phyloP scores from a whole-genome alignment of 2,888 invertebrate species.

The Tipula confusa region DNA sequence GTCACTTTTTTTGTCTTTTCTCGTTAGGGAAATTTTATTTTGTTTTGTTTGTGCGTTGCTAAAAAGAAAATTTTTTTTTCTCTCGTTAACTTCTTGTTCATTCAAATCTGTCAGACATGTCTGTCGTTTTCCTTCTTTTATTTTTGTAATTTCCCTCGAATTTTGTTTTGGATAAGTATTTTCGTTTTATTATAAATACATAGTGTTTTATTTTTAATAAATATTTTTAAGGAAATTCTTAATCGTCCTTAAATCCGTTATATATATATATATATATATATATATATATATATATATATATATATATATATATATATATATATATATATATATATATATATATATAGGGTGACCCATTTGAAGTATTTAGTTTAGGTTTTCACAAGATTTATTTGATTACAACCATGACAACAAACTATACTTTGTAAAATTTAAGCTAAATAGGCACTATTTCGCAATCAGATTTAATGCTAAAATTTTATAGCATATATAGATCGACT shows the following conservation, averaged over 20 bases:
- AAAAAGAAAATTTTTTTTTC: background rate
- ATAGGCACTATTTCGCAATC: no score
- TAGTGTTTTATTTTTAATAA: background rate
- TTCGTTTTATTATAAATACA: background rate
- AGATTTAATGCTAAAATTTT: no score
- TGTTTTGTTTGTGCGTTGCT: background rate
- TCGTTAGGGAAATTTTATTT: background rate
- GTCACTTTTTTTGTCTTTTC: background rate
- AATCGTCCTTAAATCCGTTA: background rate
- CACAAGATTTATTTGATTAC: no score
- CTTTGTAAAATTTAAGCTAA: no score
- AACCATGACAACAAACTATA: no score
- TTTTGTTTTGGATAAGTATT: background rate
- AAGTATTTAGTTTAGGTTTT: no score
- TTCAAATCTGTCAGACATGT: conserved; percentile 16
- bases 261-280: no score
- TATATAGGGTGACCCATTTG: no score
- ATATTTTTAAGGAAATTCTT: conserved; percentile 3
- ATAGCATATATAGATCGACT: no score
- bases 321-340: no score
- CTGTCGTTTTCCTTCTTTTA: background rate
- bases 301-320: no score
- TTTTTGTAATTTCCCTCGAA: background rate
- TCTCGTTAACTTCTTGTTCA: background rate
- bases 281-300: no score